Evolutionary conservation across 2,113 vertebrate genomes (phyloP).

Genomic region (Sturnus vulgaris): DNA sequence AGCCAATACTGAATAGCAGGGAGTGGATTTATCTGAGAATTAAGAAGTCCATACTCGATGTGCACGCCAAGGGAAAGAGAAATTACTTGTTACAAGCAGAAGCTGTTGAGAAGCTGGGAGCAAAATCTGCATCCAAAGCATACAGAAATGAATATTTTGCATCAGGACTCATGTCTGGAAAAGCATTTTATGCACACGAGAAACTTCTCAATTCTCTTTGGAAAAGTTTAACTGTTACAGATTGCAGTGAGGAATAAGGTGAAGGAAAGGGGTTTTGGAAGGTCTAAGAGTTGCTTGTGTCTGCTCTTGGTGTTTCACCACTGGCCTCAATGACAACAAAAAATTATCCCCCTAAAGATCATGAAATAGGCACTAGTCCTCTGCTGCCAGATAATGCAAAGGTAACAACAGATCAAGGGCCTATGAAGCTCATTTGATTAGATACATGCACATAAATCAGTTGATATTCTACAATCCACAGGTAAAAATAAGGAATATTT

Average conservation of each 20-base stretch:
- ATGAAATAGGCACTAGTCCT: background rate
- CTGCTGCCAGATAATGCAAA: background rate
- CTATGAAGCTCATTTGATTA: background rate
- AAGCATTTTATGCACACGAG: background rate
- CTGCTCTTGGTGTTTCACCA: background rate
- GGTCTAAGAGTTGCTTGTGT: background rate
- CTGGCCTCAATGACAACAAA: background rate
- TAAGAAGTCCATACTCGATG: background rate
- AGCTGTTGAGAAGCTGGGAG: background rate
- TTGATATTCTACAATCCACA: background rate
- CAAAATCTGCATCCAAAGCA: background rate
- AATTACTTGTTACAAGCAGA: background rate
- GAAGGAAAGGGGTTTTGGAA: background rate
- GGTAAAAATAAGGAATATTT: background rate
- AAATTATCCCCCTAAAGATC: background rate
- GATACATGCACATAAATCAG: background rate
- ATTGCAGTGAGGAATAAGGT: background rate
- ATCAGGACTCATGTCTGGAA: background rate
- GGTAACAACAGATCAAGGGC: background rate
- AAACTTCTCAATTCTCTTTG: background rate
- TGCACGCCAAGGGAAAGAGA: background rate
- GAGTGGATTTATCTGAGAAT: background rate
- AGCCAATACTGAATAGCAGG: background rate
- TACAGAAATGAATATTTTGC: background rate
- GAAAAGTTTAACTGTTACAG: background rate